phyloP scores from a whole-genome alignment of 2,888 invertebrate species.

The Hirtodrosophila trivittata region DNA sequence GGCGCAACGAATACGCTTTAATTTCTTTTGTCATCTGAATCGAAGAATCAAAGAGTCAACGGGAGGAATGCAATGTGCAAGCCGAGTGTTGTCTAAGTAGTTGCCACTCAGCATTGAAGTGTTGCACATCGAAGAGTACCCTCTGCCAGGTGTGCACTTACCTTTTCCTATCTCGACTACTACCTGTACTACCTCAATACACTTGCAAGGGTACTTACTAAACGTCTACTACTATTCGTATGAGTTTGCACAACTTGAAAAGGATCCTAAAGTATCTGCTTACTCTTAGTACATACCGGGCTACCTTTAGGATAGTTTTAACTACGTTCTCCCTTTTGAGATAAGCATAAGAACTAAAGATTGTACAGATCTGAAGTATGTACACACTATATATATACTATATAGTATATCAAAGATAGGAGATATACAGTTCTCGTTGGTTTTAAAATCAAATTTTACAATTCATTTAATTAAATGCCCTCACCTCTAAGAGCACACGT shows the following conservation, averaged over 20 bases:
- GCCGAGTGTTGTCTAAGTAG: conserved; percentile 55
- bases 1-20: conserved; percentile 69
- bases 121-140: conserved; percentile 18
- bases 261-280: too few relatives aligned
- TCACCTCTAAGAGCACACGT: not conserved
- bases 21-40: conserved; percentile 65
- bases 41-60: conserved; percentile 69
- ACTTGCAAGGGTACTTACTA: not conserved
- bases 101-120: conserved; percentile 67
- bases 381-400: too few relatives aligned
- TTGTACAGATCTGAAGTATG: too few relatives aligned
- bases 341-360: too few relatives aligned
- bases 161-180: not conserved
- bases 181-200: conserved; percentile 24
- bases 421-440: too few relatives aligned
- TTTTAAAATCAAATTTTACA: too few relatives aligned
- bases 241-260: too few relatives aligned
- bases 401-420: too few relatives aligned
- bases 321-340: too few relatives aligned
- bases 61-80: conserved; percentile 23
- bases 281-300: too few relatives aligned
- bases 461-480: conserved; percentile 1
- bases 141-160: conserved; percentile 56
- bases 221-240: not conserved
- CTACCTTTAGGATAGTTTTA: too few relatives aligned